Evolutionary conservation across 2,888 invertebrate species (phyloP).

Genomic region (Bruchidius siliquastri): DNA sequence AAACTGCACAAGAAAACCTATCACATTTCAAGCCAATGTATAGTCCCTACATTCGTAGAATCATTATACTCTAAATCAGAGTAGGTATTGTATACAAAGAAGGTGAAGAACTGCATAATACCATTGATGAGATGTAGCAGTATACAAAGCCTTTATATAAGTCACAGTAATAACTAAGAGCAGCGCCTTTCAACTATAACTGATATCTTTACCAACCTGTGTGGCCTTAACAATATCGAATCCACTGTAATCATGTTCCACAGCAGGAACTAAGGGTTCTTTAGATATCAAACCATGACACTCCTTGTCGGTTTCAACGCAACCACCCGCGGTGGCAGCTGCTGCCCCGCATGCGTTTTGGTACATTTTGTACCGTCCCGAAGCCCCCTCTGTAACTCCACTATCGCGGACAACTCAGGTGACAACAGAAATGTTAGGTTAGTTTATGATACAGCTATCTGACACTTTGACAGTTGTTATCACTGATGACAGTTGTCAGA

Average conservation of each 20-base stretch:
- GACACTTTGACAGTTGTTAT: neutral
- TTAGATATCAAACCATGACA: slow-evolving; percentile 58
- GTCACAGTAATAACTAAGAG: neutral
- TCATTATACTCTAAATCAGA: neutral
- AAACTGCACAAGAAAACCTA: slow-evolving; percentile 4
- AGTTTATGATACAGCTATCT: neutral
- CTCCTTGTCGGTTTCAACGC: slow-evolving; percentile 58
- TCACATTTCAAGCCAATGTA: too few relatives aligned
- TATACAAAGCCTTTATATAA: too few relatives aligned
- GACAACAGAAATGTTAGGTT: neutral
- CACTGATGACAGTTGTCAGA: too few relatives aligned
- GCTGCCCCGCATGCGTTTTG: slow-evolving; percentile 70
- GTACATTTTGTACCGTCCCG: slow-evolving; percentile 51
- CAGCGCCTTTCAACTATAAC: neutral
- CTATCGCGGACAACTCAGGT: neutral
- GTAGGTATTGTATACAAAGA: neutral
- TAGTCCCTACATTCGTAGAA: too few relatives aligned
- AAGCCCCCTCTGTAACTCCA: neutral
- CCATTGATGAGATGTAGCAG: too few relatives aligned
- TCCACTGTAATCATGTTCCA: slow-evolving; percentile 70
- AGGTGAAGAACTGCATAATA: neutral
- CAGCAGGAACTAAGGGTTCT: slow-evolving; percentile 58
- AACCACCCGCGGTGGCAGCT: slow-evolving; percentile 60
- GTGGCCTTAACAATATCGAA: slow-evolving; percentile 94
- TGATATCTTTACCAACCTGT: slow-evolving; percentile 54